Base-by-base conservation (phyloP, 2,797 vertebrate species). In the Pipistrellus pygmaeus region DNA sequence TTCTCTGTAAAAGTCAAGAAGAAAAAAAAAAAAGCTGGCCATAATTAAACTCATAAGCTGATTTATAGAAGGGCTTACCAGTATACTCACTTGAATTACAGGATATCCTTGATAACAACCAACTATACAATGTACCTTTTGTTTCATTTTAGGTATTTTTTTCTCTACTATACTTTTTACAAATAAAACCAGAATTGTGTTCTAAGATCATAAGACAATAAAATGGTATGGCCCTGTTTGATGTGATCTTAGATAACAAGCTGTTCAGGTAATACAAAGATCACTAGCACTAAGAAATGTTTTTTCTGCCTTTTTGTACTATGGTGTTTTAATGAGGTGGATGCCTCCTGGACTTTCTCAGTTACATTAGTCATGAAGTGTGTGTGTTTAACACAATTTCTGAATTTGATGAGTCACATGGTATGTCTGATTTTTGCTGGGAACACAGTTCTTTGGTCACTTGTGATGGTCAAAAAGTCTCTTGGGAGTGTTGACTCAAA, bases 81-180 rank as follows among this genome's bases (percentile, higher is more conserved):
- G 90, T 96, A 8, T 5, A 27, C 72, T 69, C 60, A 0, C 10
- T 94, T 98, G 96, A 98, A 98, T 98, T 85, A 95, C 96, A 97
- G 97, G 96, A 97, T 97, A 97, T 98, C 97, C 97, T 97, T 97
- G 93, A 97, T 96, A 93, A 93, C 96, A 97, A 46, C 90, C 85
- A 95, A 90, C 90, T 97, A 60, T 92, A 97, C 94, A 96, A 91
- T 96, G 96, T 96, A 78, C 66, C 87, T 97, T 97, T 97, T 93
- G 97, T 98, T 98, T 96, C 97, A 96, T 97, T 96, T 98, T 97
- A 96, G 96, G 90, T 97, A 94, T 93, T 96, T 97, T 97, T 95
- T 94, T 23, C 35, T 80, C 6, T 66, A 60, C 21, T 81, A 12
- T 92, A 18, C 83, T 92, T 93, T 94, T 91, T 93, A 77, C 53